Percentiles rank a stretch among this genome's conserved stretches.
These are phyloP conservation scores for Silurus asotus DNA, from an alignment of 2,113 vertebrate genomes.

Conservation along the genomic window DNA sequence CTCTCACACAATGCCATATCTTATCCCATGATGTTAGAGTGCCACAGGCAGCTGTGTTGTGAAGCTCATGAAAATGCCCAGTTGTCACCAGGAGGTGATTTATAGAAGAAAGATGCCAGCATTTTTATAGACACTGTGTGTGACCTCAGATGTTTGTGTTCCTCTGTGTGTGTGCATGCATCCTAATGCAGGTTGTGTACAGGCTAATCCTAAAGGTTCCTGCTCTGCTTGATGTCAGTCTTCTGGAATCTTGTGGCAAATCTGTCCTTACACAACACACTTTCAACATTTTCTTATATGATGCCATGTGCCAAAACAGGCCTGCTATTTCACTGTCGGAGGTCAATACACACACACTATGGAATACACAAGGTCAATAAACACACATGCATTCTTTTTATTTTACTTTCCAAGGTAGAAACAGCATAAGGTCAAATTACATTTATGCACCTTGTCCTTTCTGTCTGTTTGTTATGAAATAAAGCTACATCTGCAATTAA, in stretches of 20 bases:
- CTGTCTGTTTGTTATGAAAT: neutral
- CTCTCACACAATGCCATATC: constrained; percentile 36
- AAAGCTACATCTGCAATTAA: neutral
- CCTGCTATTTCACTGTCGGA: constrained; percentile 59
- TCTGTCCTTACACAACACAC: constrained; percentile 59
- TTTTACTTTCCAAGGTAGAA: neutral
- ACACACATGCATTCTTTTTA: neutral
- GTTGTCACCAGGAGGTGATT: constrained; percentile 71
- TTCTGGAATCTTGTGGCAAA: constrained; percentile 67
- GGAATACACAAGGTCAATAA: neutral
- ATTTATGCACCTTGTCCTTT: neutral
- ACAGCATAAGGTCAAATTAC: neutral
- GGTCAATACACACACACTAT: constrained; percentile 49
- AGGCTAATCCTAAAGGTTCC: constrained; percentile 64
- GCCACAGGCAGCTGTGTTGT: constrained; percentile 72
- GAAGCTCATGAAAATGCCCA: constrained; percentile 70
- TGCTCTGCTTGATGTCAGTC: constrained; percentile 69
- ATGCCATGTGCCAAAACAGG: constrained; percentile 67
- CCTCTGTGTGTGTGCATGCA: constrained; percentile 47
- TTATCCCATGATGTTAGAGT: constrained; percentile 60
- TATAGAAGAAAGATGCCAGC: constrained; percentile 68
- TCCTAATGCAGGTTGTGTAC: constrained; percentile 42
- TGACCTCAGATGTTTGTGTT: constrained; percentile 42
- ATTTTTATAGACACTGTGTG: constrained; percentile 63
- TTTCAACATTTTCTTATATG: constrained; percentile 60